Evolutionary conservation across 2,888 invertebrate species (phyloP).

Genomic region (Orchesellides sinensis): DNA sequence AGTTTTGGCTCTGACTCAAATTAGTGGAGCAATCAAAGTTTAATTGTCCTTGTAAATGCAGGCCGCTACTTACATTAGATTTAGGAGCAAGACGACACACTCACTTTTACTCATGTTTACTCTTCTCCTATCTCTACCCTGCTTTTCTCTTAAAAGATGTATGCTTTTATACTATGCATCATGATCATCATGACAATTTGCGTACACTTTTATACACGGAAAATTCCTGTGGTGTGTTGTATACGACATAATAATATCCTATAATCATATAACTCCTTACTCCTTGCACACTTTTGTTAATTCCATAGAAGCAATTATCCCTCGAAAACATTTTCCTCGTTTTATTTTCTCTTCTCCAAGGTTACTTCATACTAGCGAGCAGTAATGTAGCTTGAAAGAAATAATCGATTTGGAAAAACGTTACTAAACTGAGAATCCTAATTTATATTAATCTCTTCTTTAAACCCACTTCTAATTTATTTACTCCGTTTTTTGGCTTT

Average conservation of each 20-base stretch:
- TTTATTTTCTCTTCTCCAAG: neutral
- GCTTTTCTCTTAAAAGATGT: slow-evolving; percentile 14
- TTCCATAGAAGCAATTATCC: slow-evolving; percentile 6
- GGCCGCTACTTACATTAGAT: slow-evolving; percentile 73
- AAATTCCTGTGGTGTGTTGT: no score
- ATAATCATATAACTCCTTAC: neutral
- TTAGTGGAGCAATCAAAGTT: slow-evolving; percentile 75
- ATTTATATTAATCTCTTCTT: neutral
- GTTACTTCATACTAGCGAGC: neutral
- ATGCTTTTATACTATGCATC: neutral
- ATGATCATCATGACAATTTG: neutral
- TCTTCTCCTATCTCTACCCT: slow-evolving; percentile 1
- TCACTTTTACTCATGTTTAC: slow-evolving; percentile 11
- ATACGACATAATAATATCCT: neutral
- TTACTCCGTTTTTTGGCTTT: neutral
- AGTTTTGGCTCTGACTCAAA: slow-evolving; percentile 75
- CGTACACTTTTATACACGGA: neutral
- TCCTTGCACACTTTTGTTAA: slow-evolving; percentile 14
- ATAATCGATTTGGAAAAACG: neutral
- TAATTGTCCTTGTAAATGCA: slow-evolving; percentile 75
- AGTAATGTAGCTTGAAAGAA: neutral
- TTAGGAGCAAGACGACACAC: slow-evolving; percentile 64
- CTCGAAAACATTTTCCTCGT: neutral
- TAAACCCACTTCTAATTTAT: neutral
- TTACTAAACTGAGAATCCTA: neutral